phyloP scores from a whole-genome alignment of 2,888 invertebrate species.

The Tineola bisselliella region DNA sequence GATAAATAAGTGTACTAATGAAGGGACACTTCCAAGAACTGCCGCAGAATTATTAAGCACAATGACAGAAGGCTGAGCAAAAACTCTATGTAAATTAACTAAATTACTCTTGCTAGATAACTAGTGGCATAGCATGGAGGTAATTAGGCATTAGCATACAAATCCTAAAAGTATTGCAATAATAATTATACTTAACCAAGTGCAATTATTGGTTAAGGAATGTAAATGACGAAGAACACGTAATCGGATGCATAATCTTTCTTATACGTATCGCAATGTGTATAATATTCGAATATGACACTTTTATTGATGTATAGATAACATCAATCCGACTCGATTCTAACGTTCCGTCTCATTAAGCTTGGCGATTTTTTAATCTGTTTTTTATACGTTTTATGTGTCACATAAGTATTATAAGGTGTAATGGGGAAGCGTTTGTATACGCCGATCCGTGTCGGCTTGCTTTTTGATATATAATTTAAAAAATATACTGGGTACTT shows the following conservation, averaged over 20 bases:
- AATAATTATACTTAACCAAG: background rate
- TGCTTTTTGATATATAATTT: too few relatives aligned
- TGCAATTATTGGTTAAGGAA: background rate
- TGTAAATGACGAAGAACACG: background rate
- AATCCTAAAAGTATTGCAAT: background rate
- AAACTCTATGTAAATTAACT: constrained; percentile 35
- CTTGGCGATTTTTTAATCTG: too few relatives aligned
- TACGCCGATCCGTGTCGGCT: too few relatives aligned
- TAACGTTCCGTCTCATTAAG: too few relatives aligned
- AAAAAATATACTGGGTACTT: too few relatives aligned
- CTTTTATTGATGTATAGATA: too few relatives aligned
- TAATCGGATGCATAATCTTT: background rate
- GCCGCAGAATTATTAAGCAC: constrained; percentile 31
- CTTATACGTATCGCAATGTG: too few relatives aligned
- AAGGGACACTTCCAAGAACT: constrained; percentile 20
- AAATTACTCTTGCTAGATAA: constrained; percentile 3
- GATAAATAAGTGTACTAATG: constrained; percentile 36
- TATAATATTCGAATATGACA: too few relatives aligned
- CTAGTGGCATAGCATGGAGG: background rate
- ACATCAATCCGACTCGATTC: too few relatives aligned
- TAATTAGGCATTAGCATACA: background rate
- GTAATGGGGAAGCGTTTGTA: too few relatives aligned
- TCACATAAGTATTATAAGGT: too few relatives aligned
- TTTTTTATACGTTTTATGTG: too few relatives aligned
- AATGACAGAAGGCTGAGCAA: constrained; percentile 35